Evolutionary conservation across 1,140 invertebrate species (phyloP), one percentile per base, ranked within the genome.

Genomic region (Drosophila punjabiensis): DNA sequence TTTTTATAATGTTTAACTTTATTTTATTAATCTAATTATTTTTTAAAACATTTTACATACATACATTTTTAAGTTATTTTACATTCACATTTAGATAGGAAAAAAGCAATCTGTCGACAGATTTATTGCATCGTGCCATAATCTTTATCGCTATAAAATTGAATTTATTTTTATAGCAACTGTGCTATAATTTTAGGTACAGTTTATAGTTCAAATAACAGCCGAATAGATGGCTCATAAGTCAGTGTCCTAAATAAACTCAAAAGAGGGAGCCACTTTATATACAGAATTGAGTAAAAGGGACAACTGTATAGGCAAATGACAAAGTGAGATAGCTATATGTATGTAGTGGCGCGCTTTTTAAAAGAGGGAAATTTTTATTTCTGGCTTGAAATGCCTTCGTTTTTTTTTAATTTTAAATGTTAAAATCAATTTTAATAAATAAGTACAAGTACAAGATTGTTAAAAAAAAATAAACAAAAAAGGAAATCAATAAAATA

Each of bases 321-420:
- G n/a, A 1, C 0, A 30, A 24, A 43, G 16, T 2, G 67, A 65
- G 30, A 66, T 24, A 35, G 20, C 39, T 37, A 62, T 62, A 67
- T 14, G 30, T 0, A 0, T 2, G 9, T 39, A 4, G 32, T 55
- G 52, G 56, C 77, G 76, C 55, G 18, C 10, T 14, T 18, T 74
- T 74, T 4, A 32, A 76, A 76, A 10, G 1, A 43, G 59, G 59
- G 59, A 48, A 76, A 76, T 58, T 56, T 62, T 0, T 28, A 52
- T 3, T 28, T 28, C 7, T 52, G 3, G 0, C 1, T 2, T 1
- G 16, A 3, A 30, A n/a, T 9, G 30, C 3, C 3, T 30, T 16
- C 1, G 6, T 8, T 48, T 4, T 4, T 47, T 3, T 1, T 7
- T 13, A 7, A 7, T 47, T 24, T 48, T 8, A 24, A 4, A 16